Base-by-base conservation (phyloP, 2,888 invertebrate species). In the Catocala nupta region DNA sequence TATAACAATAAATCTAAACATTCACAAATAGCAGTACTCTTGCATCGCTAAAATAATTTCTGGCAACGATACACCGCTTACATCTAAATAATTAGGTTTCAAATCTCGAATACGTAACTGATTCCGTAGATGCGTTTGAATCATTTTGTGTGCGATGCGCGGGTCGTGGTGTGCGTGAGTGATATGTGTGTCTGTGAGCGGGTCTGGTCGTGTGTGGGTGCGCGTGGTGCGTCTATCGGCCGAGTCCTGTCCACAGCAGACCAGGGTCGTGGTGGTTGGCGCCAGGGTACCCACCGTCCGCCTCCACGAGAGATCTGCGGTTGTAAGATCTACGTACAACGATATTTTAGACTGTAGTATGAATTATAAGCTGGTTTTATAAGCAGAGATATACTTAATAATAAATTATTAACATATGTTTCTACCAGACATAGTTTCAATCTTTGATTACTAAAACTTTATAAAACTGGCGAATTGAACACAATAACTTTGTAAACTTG, bases 181-280 rank as follows among this genome's bases (percentile, higher is more conserved):
- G 48, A 49, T 57, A 59, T 68, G 56, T 55, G 63, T 59, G 13
- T 51, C 51, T 58, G 59, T 50, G 63, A 61, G 25, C 7, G 56
- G 49, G 57, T 62, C 44, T 16, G 47, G 47, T 47, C 47, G 47
- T 57, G 55, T 55, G 63, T 54, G 59, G 43, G 65, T 64, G 63
- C 62, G 68, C 25, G 57, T 16, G 56, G 59, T 36, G 49, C 59
- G 86, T 81, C 86, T 93, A 92, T 83, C 93, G 90, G 62, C 96
- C 96, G 72, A 96, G 93, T 11, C 96, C 96, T 45, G 96, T 91
- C 96, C 96, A 96, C 93, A 96, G 95, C 84, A 96, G 92, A 63
- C 94, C 96, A 44, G 96, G 96, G 86, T 96, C 96, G 79, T 96
- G 95, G 71, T 95, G 94, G 81, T 96, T 95, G 55, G 96, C 95